Evolutionary conservation across 1,140 invertebrate genomes (phyloP).

Genomic region (Eriosoma lanigerum): DNA sequence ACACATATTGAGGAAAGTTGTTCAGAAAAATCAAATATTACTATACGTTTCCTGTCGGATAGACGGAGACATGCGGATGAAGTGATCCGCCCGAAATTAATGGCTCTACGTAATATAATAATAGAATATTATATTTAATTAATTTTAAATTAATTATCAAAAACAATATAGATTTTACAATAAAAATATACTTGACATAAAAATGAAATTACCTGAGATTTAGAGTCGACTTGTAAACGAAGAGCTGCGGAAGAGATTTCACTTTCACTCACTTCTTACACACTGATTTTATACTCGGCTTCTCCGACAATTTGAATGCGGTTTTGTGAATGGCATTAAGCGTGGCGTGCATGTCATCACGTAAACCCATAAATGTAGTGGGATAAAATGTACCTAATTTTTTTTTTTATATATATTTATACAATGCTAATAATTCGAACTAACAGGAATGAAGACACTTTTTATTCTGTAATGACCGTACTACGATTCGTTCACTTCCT

Average conservation of each 20-base stretch:
- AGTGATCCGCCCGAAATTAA: no score
- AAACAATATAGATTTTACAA: no score
- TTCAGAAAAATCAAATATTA: no score
- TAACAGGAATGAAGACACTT: no score
- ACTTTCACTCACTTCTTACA: conserved; percentile 48
- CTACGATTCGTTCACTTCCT: no score
- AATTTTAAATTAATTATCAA: no score
- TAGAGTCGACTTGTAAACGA: conserved; percentile 27
- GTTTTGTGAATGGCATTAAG: conserved; percentile 12
- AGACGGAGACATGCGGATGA: no score
- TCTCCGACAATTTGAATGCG: neutral
- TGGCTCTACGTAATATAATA: no score
- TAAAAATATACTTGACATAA: conserved; percentile 6
- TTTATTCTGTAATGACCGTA: no score
- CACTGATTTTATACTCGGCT: conserved; percentile 46
- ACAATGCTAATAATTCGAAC: neutral
- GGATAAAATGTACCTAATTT: neutral
- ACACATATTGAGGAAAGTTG: no score
- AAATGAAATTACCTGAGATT: conserved; percentile 9
- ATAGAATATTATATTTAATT: no score
- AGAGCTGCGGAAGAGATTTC: conserved; percentile 30
- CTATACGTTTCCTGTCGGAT: no score
- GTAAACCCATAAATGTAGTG: neutral
- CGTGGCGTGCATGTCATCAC: neutral
- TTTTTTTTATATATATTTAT: conserved; percentile 12